phyloP scores from a whole-genome alignment of 2,797 vertebrate genomes.

The Takifugu ocellatus region DNA sequence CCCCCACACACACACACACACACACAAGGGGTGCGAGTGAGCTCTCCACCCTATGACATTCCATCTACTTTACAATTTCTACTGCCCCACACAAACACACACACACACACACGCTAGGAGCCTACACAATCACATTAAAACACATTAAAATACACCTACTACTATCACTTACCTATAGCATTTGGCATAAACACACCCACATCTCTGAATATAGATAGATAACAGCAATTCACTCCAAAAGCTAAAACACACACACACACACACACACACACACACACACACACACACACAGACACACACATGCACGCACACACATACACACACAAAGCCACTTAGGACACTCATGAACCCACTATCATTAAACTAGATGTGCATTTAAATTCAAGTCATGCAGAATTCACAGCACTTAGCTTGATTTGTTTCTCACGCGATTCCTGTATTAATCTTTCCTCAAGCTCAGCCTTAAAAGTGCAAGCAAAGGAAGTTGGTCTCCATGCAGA shows the following conservation, averaged over 20 bases:
- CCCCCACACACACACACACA: slow-evolving; percentile 3
- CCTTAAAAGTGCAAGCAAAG: slow-evolving; percentile 52
- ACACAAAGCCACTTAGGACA: slow-evolving; percentile 22
- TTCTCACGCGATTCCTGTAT: slow-evolving; percentile 38
- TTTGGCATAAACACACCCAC: slow-evolving; percentile 48
- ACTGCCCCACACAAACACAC: slow-evolving; percentile 7
- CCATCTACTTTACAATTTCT: slow-evolving; percentile 15
- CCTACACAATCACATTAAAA: slow-evolving; percentile 35
- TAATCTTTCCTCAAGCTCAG: slow-evolving; percentile 40
- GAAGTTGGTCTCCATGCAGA: slow-evolving; percentile 30
- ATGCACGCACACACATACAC: slow-evolving; percentile 13
- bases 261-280: no score
- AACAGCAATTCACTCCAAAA: slow-evolving; percentile 41
- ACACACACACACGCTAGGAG: slow-evolving; percentile 7
- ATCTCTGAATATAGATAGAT: slow-evolving; percentile 24
- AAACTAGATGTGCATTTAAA: slow-evolving; percentile 47
- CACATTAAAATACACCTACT: slow-evolving; percentile 40
- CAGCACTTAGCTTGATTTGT: slow-evolving; percentile 70
- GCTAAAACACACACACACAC: slow-evolving; percentile 16
- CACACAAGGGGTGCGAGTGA: slow-evolving; percentile 13
- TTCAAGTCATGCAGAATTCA: slow-evolving; percentile 62
- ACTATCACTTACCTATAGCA: slow-evolving; percentile 52
- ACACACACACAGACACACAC: background rate
- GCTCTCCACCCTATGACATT: slow-evolving; percentile 21
- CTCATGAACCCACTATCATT: slow-evolving; percentile 21